These are phyloP conservation scores for Piezodorus guildinii DNA, from an alignment of 1,140 invertebrate species.

Conservation along the genomic window DNA sequence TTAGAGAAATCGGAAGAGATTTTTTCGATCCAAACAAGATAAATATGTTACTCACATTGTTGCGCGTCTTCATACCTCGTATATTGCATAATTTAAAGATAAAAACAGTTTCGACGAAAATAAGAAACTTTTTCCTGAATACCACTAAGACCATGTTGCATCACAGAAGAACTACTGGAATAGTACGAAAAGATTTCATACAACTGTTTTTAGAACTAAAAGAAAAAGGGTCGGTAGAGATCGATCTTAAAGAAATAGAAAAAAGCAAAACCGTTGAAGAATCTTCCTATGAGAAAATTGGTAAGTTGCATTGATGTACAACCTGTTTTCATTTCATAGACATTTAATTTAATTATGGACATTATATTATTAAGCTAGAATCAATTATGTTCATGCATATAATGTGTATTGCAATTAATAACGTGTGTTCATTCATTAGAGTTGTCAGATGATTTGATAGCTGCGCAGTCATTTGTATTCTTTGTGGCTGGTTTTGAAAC, in stretches of 20 bases:
- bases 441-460: conserved; percentile 2
- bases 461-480: conserved; percentile 13
- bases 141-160: neutral
- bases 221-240: conserved; percentile 9
- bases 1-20: neutral
- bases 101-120: neutral
- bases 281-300: neutral
- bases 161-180: neutral
- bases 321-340: too few relatives aligned
- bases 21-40: neutral
- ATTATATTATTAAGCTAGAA: too few relatives aligned
- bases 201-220: conserved; percentile 17
- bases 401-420: neutral
- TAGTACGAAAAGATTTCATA: conserved; percentile 16
- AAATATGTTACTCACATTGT: neutral
- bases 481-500: conserved; percentile 12
- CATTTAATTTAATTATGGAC: too few relatives aligned
- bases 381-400: too few relatives aligned
- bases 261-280: neutral
- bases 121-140: neutral
- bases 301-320: too few relatives aligned
- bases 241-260: neutral
- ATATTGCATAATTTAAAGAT: neutral
- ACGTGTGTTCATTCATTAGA: neutral
- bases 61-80: neutral